Base-by-base conservation (phyloP, 1,140 invertebrate species). In the Temnothorax longispinosus region DNA sequence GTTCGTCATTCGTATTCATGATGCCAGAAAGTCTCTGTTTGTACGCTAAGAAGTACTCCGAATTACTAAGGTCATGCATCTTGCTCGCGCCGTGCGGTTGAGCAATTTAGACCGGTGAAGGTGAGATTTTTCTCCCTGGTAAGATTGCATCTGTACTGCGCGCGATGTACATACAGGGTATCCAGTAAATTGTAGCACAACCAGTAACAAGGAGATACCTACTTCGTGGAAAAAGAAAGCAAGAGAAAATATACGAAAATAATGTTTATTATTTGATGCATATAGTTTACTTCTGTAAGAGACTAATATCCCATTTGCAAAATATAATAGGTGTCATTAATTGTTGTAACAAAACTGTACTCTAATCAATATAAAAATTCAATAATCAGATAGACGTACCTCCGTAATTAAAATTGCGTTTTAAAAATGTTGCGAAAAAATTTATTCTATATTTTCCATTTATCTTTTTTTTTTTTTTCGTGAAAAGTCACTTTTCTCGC, bases 21-120 rank as follows among this genome's bases (percentile, higher is more conserved):
- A 62, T 38, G 47, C n/a, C n/a, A 74, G 56, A 62, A 75, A 84
- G 58, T 52, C 18, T 52, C 38, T 64, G 76, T 81, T 64, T 52
- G 58, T 64, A 60, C 32, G 54, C 15, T 27, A 64, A 75, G 47
- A 85, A 85, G 60, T 75, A 32, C 18, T 65, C 58, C 35, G n/a
- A 27, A 76, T 76, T 44, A 64, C 60, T 21, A 41, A 35, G 35
- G 35, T 35, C 7, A 75, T 75, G 52, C 35, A 18, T 75, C 72
- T 75, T 75, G 18, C 41, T 62, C 8, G 41, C 18, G n/a, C 52
- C 27, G 13, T 44, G 67, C 35, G 35, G 38, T 58, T 41, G 65
- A 82, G 52, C n/a, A 75, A 75, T 65, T 65, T 21, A 64, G 7
- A 76, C 62, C 13, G 47, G 47, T 8, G 32, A 64, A 65, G 47